phyloP scores from a whole-genome alignment of 2,797 vertebrate species.

The Crenichthys baileyi region DNA sequence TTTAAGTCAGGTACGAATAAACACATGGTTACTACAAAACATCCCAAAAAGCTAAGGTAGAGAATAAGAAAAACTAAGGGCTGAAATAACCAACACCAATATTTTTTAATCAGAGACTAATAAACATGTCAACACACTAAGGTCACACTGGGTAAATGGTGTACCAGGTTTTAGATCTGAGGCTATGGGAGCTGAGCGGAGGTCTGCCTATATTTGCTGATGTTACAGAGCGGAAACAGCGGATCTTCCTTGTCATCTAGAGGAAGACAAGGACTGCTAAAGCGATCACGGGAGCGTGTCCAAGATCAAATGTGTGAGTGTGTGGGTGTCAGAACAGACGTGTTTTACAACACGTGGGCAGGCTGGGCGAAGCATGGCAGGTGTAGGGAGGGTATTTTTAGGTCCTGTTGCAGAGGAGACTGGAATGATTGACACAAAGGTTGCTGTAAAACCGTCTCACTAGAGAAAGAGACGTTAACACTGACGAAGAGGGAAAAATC shows the following conservation, averaged over 20 bases:
- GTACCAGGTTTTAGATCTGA: conserved; percentile 10
- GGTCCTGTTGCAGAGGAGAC: conserved; percentile 45
- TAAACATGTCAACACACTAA: background rate
- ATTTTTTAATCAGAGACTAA: too few relatives aligned
- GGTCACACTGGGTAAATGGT: conserved; percentile 34
- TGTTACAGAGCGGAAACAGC: conserved; percentile 48
- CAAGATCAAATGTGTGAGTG: conserved; percentile 30
- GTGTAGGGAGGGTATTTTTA: conserved; percentile 69
- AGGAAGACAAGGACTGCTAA: conserved; percentile 45
- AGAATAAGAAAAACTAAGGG: background rate
- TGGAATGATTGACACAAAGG: conserved; percentile 40
- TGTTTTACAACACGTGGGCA: conserved; percentile 53
- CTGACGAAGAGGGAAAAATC: background rate
- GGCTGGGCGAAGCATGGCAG: conserved; percentile 57
- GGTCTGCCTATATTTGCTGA: conserved; percentile 36
- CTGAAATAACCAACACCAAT: background rate
- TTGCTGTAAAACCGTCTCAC: conserved; percentile 42
- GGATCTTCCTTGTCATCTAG: conserved; percentile 52
- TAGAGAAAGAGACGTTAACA: conserved; percentile 33
- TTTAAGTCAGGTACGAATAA: too few relatives aligned
- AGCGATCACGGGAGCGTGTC: conserved; percentile 53
- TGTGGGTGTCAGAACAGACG: conserved; percentile 39
- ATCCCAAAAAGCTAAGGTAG: conserved; percentile 1
- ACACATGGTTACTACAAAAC: background rate
- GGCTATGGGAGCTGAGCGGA: conserved; percentile 8